These are phyloP conservation scores for Dastarcus helophoroides DNA, from an alignment of 2,888 invertebrate species.

Conservation along the genomic window DNA sequence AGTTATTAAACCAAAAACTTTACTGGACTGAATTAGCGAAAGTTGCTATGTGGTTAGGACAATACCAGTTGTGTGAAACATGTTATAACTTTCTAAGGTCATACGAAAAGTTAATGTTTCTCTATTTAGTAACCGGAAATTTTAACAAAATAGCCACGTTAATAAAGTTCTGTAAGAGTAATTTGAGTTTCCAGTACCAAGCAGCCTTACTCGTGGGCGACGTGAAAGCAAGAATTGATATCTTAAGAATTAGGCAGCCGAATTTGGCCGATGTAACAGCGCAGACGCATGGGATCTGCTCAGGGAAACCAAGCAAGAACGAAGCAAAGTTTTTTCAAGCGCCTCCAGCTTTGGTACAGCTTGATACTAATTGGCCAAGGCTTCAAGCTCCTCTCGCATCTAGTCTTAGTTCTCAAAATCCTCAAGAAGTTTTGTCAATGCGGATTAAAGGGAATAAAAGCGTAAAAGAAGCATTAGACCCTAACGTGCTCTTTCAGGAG, in stretches of 20 bases:
- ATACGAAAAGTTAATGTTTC: conserved; percentile 89
- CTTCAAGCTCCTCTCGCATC: too few species aligned
- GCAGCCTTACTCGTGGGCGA: conserved; percentile 60
- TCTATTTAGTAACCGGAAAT: conserved; percentile 94
- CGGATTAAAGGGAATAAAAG: too few species aligned
- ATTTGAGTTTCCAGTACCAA: conserved; percentile 85
- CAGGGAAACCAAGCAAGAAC: too few species aligned
- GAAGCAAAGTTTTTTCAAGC: too few species aligned
- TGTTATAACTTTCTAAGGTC: conserved; percentile 95
- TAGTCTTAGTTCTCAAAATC: too few species aligned
- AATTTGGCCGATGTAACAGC: neutral
- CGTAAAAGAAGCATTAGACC: too few species aligned
- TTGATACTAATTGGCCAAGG: too few species aligned
- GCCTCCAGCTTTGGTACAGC: too few species aligned
- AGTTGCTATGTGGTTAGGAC: conserved; percentile 76
- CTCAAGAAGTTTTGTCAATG: too few species aligned
- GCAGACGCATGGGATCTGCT: neutral
- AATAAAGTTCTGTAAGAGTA: conserved; percentile 70
- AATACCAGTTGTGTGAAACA: conserved; percentile 88
- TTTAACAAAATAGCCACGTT: conserved; percentile 84
- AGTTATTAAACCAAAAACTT: conserved; percentile 74
- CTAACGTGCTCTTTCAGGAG: too few species aligned
- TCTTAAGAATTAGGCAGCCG: conserved; percentile 1
- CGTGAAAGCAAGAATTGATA: conserved; percentile 1
- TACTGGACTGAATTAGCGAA: conserved; percentile 89